A percentile compares a stretch with the other conserved stretches of the same genome.
These are phyloP conservation scores for Altica lythri DNA, from an alignment of 2,888 invertebrate genomes.

Conservation along the genomic window DNA sequence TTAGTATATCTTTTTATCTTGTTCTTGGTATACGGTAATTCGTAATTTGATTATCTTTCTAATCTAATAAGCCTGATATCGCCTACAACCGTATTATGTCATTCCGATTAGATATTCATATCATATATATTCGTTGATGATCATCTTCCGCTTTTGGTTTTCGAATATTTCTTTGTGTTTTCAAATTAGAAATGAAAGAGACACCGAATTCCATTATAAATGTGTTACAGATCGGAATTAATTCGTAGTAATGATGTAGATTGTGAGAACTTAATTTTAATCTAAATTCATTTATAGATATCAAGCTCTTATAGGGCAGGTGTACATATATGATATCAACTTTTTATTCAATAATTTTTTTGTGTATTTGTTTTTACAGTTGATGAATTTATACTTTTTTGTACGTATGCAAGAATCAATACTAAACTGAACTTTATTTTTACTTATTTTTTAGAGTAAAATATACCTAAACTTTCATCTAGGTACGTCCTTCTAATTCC, in stretches of 20 bases:
- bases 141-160: constrained; percentile 21
- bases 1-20: constrained; percentile 24
- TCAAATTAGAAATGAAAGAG: constrained; percentile 9
- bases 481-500: no score
- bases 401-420: no score
- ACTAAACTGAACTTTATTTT: no score
- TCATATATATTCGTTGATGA: constrained; percentile 20
- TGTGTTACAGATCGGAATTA: constrained; percentile 4
- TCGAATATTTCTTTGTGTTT: constrained; percentile 19
- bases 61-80: constrained; percentile 23
- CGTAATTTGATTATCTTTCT: constrained; percentile 26
- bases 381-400: no score
- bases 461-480: no score
- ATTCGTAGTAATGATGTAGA: constrained; percentile 10
- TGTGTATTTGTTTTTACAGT: no score
- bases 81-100: constrained; percentile 25
- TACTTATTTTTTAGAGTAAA: no score
- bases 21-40: constrained; percentile 20
- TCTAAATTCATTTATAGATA: no score
- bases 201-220: constrained; percentile 10
- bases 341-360: no score
- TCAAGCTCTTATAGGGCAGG: no score
- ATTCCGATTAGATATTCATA: constrained; percentile 25
- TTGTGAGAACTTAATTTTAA: constrained; percentile 7
- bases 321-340: no score